phyloP scores from a whole-genome alignment of 2,113 vertebrate genomes.

The Climacteris rufus region DNA sequence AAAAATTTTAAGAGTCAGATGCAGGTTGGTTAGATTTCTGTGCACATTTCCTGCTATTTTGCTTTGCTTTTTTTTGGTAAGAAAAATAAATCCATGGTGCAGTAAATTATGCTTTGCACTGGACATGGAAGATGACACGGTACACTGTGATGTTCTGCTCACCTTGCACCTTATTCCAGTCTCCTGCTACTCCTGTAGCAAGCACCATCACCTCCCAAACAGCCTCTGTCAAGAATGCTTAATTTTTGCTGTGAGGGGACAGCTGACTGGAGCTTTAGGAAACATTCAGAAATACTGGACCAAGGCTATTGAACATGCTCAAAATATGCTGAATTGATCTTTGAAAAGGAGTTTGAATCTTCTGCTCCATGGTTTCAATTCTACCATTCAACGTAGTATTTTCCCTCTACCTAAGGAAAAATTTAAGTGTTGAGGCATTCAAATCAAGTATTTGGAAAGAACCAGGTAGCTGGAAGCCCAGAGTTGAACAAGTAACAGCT shows the following conservation, averaged over 20 bases:
- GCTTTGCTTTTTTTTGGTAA: neutral
- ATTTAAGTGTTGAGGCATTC: neutral
- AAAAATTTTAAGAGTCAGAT: neutral
- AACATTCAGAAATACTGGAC: neutral
- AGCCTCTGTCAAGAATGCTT: neutral
- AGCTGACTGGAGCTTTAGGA: neutral
- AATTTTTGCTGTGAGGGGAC: neutral
- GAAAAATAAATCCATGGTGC: neutral
- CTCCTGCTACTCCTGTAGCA: neutral
- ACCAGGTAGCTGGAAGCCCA: neutral
- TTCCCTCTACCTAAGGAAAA: neutral
- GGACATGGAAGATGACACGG: neutral
- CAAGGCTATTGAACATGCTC: neutral
- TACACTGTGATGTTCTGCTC: neutral
- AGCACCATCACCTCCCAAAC: neutral
- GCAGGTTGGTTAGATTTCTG: neutral
- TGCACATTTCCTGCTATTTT: fast-evolving
- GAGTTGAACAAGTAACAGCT: neutral
- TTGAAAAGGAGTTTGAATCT: neutral
- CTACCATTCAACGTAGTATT: neutral
- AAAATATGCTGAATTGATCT: neutral
- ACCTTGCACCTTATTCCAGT: neutral
- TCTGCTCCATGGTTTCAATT: neutral
- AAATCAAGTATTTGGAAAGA: neutral
- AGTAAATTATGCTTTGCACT: neutral